Conservation (phyloP, 2,113 vertebrate genomes). For the Siniperca chuatsi region DNA sequence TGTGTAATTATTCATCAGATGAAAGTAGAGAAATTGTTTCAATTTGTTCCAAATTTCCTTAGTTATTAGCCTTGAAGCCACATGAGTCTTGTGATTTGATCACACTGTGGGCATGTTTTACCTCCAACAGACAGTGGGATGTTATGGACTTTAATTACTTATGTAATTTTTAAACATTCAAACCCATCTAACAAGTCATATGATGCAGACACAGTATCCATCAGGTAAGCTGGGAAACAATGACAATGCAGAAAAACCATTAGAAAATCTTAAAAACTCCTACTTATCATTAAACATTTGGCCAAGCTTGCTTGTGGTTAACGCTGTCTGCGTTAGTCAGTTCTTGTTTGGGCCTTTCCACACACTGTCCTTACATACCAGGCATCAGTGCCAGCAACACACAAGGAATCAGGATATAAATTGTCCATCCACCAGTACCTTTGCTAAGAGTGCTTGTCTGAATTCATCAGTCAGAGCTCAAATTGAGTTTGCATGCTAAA, state of each 20-base stretch:
- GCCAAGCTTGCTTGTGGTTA: slow-evolving; percentile 6
- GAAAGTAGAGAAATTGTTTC: neutral
- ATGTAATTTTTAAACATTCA: neutral
- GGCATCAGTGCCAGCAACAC: neutral
- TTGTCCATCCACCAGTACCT: neutral
- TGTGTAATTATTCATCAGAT: neutral
- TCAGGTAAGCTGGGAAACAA: neutral
- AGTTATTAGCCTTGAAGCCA: neutral
- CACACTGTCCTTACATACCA: neutral
- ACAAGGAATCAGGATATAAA: neutral
- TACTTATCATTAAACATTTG: neutral
- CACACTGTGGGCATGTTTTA: neutral
- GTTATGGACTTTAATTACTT: neutral
- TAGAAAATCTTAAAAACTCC: neutral
- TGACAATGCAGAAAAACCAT: neutral
- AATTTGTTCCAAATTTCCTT: neutral
- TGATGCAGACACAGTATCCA: neutral
- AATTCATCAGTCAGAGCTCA: neutral
- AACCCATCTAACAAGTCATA: neutral
- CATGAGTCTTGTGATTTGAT: neutral
- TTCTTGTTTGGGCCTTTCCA: neutral
- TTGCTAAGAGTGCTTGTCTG: neutral
- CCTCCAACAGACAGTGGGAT: neutral
- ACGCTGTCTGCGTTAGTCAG: neutral
- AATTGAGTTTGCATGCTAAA: neutral